Evolutionary conservation across 1,140 invertebrate genomes (phyloP).

Genomic region (Aricia agestis): DNA sequence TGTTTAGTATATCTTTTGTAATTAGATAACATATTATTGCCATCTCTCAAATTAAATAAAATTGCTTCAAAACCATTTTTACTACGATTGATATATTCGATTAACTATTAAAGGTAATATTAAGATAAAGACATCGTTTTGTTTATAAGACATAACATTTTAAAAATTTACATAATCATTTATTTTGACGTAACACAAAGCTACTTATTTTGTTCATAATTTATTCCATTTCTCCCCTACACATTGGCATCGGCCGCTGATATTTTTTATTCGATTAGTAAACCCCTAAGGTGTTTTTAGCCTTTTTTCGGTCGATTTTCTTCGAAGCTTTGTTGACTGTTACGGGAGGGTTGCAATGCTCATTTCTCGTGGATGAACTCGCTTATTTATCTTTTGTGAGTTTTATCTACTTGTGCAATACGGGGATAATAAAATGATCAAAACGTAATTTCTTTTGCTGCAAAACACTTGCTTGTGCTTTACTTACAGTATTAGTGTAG

Average conservation of each 20-base stretch:
- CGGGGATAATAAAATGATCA: not conserved
- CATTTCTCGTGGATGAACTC: slow-evolving; percentile 71
- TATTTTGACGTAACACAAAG: slow-evolving; percentile 30
- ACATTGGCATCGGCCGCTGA: slow-evolving; percentile 74
- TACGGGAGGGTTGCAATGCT: slow-evolving; percentile 66
- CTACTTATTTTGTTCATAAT: slow-evolving; percentile 75
- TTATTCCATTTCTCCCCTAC: slow-evolving; percentile 74
- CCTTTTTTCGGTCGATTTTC: slow-evolving; percentile 76
- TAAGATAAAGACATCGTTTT: not conserved
- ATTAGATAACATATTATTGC: no score
- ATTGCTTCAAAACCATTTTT: no score
- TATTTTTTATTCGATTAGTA: slow-evolving; percentile 79
- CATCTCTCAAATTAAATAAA: no score
- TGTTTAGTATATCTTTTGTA: no score
- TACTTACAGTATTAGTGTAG: no score
- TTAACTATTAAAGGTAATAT: not conserved
- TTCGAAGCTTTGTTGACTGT: slow-evolving; percentile 75
- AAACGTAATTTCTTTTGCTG: not conserved
- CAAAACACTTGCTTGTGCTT: no score
- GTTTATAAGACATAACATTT: not conserved
- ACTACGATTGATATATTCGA: no score
- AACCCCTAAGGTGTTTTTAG: slow-evolving; percentile 78
- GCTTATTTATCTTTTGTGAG: slow-evolving; percentile 57
- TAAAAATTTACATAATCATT: not conserved
- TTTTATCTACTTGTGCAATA: slow-evolving; percentile 16